Conservation (phyloP, 2,113 vertebrate species). For the Scartelaos histophorus region DNA sequence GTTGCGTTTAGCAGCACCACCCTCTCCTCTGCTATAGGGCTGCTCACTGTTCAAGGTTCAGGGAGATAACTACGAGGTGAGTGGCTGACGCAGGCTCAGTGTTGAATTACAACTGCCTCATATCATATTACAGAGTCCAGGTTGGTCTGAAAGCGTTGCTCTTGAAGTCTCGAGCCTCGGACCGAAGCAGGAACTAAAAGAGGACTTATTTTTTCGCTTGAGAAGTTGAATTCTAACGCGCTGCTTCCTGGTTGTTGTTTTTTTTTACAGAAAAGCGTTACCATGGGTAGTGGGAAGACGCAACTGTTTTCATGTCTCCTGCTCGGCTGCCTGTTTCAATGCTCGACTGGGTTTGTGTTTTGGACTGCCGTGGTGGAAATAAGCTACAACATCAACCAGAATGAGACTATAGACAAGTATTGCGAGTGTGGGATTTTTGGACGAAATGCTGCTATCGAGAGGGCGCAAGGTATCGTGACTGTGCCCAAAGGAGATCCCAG, state of each 20-base stretch:
- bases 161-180: constrained; percentile 18
- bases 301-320: constrained; percentile 36
- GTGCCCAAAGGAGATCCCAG: constrained; percentile 61
- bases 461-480: constrained; percentile 36
- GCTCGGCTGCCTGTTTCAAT: constrained; percentile 57
- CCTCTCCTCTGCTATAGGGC: constrained; percentile 54
- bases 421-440: constrained; percentile 75
- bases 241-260: constrained; percentile 44
- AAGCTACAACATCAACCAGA: constrained; percentile 40
- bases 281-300: constrained; percentile 54
- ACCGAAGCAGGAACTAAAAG: constrained; percentile 48
- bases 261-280: constrained; percentile 34
- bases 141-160: constrained; percentile 55
- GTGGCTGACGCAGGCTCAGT: constrained; percentile 72
- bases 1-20: constrained; percentile 49
- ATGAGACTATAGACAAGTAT: constrained; percentile 32
- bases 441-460: constrained; percentile 38
- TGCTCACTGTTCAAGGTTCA: constrained; percentile 78
- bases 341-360: constrained; percentile 47
- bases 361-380: constrained; percentile 68
- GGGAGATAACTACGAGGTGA: constrained; percentile 75
- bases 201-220: constrained; percentile 12
- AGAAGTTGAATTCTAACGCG: constrained; percentile 29
- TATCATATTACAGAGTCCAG: constrained; percentile 72
- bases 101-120: constrained; percentile 70